Percentiles rank a stretch among this genome's conserved stretches.
Conservation (phyloP, 1,140 invertebrate species). For the Pseudomyrmex sp. region DNA sequence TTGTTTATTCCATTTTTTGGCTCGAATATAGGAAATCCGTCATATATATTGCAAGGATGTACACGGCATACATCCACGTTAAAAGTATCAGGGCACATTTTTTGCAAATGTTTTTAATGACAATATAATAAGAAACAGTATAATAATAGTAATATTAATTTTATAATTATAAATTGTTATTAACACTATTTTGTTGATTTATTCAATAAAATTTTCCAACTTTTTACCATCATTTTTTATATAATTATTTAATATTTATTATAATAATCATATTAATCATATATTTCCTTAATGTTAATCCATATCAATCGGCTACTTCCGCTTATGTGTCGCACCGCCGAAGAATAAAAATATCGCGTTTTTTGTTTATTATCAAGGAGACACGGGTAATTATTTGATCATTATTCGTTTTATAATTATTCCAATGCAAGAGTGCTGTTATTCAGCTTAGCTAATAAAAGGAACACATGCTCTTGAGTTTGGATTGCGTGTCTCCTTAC, state of each 20-base stretch:
- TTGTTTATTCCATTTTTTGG: background rate
- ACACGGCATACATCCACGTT: conserved; percentile 37
- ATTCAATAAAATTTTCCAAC: conserved; percentile 74
- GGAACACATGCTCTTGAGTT: conserved; percentile 72
- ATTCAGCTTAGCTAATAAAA: conserved; percentile 70
- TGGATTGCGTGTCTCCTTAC: conserved; percentile 68
- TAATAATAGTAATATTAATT: conserved; percentile 83
- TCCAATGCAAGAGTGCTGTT: conserved; percentile 76
- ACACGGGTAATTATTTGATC: conserved; percentile 78
- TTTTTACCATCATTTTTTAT: conserved; percentile 78
- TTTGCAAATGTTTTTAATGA: conserved; percentile 82
- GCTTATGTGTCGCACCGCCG: conserved; percentile 73
- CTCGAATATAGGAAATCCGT: conserved; percentile 22
- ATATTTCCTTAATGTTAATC: conserved; percentile 79
- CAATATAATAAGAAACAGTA: conserved; percentile 84
- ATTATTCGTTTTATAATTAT: conserved; percentile 78
- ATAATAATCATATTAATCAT: conserved; percentile 78
- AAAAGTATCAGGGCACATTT: conserved; percentile 72
- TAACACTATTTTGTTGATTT: conserved; percentile 80
- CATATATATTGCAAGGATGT: background rate
- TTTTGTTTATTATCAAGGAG: conserved; percentile 79
- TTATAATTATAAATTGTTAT: conserved; percentile 81
- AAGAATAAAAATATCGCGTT: conserved; percentile 81
- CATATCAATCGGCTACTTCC: conserved; percentile 70
- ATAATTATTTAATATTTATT: conserved; percentile 78